Evolutionary conservation across 2,797 vertebrate genomes (phyloP).

Genomic region (Anableps anableps): DNA sequence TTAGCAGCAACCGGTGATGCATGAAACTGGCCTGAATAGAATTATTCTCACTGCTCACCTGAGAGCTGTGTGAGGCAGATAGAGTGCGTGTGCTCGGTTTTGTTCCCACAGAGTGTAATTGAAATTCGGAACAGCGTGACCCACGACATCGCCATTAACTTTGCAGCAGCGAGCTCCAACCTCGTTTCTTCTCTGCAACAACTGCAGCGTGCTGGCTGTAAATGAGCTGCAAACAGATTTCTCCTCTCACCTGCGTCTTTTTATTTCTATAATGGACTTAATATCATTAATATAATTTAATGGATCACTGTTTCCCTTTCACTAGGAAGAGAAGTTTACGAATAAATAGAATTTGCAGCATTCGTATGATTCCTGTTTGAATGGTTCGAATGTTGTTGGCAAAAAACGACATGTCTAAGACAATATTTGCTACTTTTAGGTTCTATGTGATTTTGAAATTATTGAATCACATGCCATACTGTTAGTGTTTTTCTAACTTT

Average conservation of each 20-base stretch:
- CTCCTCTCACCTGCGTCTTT: neutral
- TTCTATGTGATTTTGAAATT: neutral
- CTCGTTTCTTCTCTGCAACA: constrained; percentile 11
- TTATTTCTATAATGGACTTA: neutral
- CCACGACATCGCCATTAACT: constrained; percentile 40
- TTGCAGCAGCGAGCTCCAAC: constrained; percentile 25
- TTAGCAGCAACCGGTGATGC: constrained; percentile 34
- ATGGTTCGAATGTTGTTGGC: neutral
- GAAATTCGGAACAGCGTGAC: constrained; percentile 53
- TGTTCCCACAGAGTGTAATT: constrained; percentile 46
- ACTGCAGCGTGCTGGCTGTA: constrained; percentile 12
- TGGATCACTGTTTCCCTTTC: neutral
- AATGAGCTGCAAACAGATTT: neutral
- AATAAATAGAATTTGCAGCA: neutral
- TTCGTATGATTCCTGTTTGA: neutral
- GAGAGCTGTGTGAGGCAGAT: constrained; percentile 28
- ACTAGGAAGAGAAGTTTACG: neutral
- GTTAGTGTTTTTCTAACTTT: neutral
- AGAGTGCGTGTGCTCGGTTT: constrained; percentile 20
- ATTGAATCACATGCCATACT: neutral
- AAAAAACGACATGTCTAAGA: too few species aligned
- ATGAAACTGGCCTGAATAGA: constrained; percentile 51
- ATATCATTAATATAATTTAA: neutral
- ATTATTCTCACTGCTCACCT: constrained; percentile 46
- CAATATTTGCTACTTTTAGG: neutral